A percentile compares a stretch with the other conserved stretches of the same genome.
Evolutionary conservation across 2,113 vertebrate species (phyloP).

Genomic region (Brachionichthys hirsutus): DNA sequence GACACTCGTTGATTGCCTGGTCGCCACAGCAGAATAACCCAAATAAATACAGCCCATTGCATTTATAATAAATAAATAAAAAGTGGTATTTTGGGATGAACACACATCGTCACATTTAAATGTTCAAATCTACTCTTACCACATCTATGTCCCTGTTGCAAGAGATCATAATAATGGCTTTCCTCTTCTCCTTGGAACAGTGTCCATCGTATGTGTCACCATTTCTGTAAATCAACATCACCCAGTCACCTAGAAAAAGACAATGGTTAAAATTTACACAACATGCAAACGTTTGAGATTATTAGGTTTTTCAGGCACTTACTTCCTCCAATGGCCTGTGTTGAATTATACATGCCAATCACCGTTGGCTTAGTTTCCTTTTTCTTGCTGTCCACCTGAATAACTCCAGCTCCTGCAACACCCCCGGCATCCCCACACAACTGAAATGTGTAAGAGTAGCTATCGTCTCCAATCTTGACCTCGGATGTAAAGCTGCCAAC

Average conservation of each 20-base stretch:
- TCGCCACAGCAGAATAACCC: too few species aligned
- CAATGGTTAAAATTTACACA: background rate
- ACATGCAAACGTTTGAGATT: too few species aligned
- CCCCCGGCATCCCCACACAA: slow-evolving; percentile 85
- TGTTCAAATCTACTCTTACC: slow-evolving; percentile 66
- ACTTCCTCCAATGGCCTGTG: slow-evolving; percentile 87
- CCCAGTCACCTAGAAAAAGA: slow-evolving; percentile 85
- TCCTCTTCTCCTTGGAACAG: slow-evolving; percentile 81
- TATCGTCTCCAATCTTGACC: background rate
- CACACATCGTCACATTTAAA: background rate
- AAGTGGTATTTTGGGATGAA: too few species aligned
- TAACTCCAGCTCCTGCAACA: slow-evolving; percentile 74
- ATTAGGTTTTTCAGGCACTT: slow-evolving; percentile 52
- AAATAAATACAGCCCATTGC: too few species aligned
- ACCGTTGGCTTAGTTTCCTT: slow-evolving; percentile 42
- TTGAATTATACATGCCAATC: slow-evolving; percentile 84
- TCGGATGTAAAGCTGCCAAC: slow-evolving; percentile 50
- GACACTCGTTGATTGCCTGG: too few species aligned
- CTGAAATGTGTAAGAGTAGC: slow-evolving; percentile 84
- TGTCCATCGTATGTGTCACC: slow-evolving; percentile 82
- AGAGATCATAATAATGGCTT: slow-evolving; percentile 90
- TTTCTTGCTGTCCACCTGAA: slow-evolving; percentile 72
- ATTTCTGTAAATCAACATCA: slow-evolving; percentile 86
- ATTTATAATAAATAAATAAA: too few species aligned
- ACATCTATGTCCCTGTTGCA: slow-evolving; percentile 76